A percentile compares a stretch with the other conserved stretches of the same genome.
Evolutionary conservation across 2,797 vertebrate genomes (phyloP).

Genomic region (Tadarida brasiliensis): DNA sequence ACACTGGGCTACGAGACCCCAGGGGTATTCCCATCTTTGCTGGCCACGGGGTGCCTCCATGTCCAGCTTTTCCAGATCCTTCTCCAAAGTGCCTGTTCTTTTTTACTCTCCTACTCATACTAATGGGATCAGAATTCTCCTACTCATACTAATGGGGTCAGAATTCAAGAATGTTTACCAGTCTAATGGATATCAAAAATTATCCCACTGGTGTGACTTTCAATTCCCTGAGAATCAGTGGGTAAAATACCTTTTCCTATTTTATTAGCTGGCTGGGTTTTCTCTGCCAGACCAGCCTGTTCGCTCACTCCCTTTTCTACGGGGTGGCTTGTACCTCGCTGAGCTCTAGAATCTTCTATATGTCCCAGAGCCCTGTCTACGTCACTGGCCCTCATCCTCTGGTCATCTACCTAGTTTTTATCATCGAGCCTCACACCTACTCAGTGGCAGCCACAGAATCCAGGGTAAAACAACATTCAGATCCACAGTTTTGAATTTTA

Average conservation of each 20-base stretch:
- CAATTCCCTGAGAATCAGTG: not conserved
- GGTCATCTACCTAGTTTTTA: not conserved
- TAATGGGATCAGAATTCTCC: not conserved
- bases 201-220: not conserved
- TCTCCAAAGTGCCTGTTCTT: not conserved
- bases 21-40: not conserved
- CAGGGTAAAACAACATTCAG: not conserved
- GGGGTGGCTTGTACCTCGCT: not conserved
- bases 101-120: not conserved
- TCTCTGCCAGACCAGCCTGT: not conserved
- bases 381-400: not conserved
- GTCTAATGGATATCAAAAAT: not conserved
- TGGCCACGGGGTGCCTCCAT: not conserved
- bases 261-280: not conserved
- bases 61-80: not conserved
- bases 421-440: not conserved
- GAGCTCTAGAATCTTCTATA: not conserved
- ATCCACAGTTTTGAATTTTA: not conserved
- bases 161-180: not conserved
- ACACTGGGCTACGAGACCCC: accelerated
- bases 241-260: not conserved
- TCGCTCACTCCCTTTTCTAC: not conserved
- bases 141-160: not conserved
- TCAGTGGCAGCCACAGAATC: not conserved
- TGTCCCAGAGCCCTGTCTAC: not conserved